Evolutionary conservation across 1,140 invertebrate genomes (phyloP), one percentile per base, ranked within the genome.

Genomic region (Asobara japonica): DNA sequence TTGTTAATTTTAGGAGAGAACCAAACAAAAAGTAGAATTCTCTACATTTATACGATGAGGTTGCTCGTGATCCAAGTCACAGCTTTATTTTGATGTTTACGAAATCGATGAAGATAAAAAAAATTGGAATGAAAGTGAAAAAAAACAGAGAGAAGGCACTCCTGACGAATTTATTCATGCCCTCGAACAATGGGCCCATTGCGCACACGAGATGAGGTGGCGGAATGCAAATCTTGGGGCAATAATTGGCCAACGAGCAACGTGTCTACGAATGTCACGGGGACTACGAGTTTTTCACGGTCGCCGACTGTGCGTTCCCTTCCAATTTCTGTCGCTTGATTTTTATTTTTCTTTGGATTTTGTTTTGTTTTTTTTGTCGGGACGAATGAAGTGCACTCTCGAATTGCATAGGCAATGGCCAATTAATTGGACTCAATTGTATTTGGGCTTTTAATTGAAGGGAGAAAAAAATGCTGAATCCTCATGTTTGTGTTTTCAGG

Each of bases 401-500:
- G 48, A 51, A 25, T 13, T 25, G 48, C 22, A 51, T 51, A 10
- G 18, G 16, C 18, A 18, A n/a, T 10, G 27, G 51, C 51, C 51
- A 60, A 60, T 60, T 60, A 60, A 60, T 29, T 10, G 5, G 22
- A 66, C n/a, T 13, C 13, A 8, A 66, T 38, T 31, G 27, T 33
- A 51, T 48, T 51, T 69, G 16, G 36, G 30, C 33, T 29, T 30
- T 60, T 48, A 36, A 56, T 60, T 33, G n/a, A 48, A 62, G 18
- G 2, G 13, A 45, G 20, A 45, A 45, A 41, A 66, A 33, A 66
- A 20, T 11, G 0, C 36, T 8, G 45, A 65, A 31, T 65, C 6
- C 5, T 60, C 25, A 56, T 30, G 25, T 72, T 78, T 78, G 71
- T 76, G 67, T 64, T 85, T 83, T 64, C 75, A 88, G 87, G 76